phyloP scores from a whole-genome alignment of 1,140 invertebrate species.

The Stegodyphus dumicola region DNA sequence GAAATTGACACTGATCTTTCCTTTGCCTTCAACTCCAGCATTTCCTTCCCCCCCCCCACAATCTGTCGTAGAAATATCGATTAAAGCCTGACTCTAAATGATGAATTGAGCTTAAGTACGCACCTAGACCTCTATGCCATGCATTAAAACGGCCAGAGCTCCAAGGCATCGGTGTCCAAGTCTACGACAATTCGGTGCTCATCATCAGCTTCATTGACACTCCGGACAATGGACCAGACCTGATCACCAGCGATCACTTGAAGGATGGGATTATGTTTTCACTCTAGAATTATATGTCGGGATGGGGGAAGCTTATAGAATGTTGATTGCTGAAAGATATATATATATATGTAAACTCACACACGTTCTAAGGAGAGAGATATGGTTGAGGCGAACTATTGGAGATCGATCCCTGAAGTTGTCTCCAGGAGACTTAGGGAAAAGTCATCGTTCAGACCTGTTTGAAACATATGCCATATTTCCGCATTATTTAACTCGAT shows the following conservation, averaged over 20 bases:
- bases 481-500: no score
- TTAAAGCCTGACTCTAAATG: slow-evolving; percentile 54
- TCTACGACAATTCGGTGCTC: not conserved
- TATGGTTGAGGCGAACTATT: no score
- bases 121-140: slow-evolving; percentile 50
- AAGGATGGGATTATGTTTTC: slow-evolving; percentile 5
- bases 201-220: slow-evolving; percentile 33
- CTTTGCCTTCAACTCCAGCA: not conserved
- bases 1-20: not conserved
- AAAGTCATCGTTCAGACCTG: no score
- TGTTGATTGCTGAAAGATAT: no score
- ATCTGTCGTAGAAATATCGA: slow-evolving; percentile 49
- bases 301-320: no score
- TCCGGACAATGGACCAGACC: slow-evolving; percentile 19
- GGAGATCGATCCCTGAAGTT: no score
- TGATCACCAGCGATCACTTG: slow-evolving; percentile 13
- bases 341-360: no score
- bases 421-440: no score
- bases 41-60: not conserved
- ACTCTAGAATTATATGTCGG: not conserved
- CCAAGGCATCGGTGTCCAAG: not conserved
- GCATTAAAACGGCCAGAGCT: slow-evolving; percentile 20
- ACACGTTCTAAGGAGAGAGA: no score
- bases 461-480: no score
- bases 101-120: slow-evolving; percentile 56